phyloP scores from a whole-genome alignment of 30 jellyfish, hydroid and myxozoan genomes.

The Morbakka virulenta region DNA sequence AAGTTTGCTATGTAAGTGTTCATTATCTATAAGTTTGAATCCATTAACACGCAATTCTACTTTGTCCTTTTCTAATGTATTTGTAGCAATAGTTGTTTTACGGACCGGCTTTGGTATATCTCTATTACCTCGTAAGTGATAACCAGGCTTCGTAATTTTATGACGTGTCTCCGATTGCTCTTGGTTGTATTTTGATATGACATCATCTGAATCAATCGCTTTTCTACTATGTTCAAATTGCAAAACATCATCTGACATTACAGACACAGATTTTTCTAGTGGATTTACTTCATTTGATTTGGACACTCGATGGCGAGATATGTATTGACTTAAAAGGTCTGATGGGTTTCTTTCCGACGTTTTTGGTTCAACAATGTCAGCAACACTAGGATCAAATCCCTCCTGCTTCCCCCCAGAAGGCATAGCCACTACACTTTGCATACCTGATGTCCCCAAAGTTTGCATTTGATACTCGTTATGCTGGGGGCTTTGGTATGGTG shows the following conservation, averaged over 20 bases:
- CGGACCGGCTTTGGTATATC: neutral
- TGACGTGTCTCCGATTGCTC: constrained; percentile 69
- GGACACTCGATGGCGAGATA: constrained; percentile 6
- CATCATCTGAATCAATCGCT: constrained; percentile 91
- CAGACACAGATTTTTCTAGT: constrained; percentile 42
- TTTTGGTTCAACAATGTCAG: constrained; percentile 66
- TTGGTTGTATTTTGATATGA: constrained; percentile 28
- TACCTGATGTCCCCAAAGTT: constrained; percentile 53
- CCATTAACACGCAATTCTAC: constrained; percentile 81
- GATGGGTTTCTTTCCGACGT: neutral
- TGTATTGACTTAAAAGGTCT: neutral
- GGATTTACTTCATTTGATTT: neutral
- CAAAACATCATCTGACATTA: constrained; percentile 75
- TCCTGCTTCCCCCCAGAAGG: constrained; percentile 32
- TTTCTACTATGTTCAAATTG: constrained; percentile 77
- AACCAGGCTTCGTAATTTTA: constrained; percentile 66
- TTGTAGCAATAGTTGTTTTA: constrained; percentile 42
- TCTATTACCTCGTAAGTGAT: neutral
- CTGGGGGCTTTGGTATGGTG: neutral
- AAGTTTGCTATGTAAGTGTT: constrained; percentile 52
- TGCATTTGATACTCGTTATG: constrained; percentile 19
- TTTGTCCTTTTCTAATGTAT: constrained; percentile 53
- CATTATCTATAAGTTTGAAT: constrained; percentile 48
- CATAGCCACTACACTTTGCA: constrained; percentile 45
- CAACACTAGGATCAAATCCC: constrained; percentile 90